A percentile compares a stretch with the other conserved stretches of the same genome.
phyloP scores from a whole-genome alignment of 2,888 invertebrate genomes.

The Mimas tiliae region DNA sequence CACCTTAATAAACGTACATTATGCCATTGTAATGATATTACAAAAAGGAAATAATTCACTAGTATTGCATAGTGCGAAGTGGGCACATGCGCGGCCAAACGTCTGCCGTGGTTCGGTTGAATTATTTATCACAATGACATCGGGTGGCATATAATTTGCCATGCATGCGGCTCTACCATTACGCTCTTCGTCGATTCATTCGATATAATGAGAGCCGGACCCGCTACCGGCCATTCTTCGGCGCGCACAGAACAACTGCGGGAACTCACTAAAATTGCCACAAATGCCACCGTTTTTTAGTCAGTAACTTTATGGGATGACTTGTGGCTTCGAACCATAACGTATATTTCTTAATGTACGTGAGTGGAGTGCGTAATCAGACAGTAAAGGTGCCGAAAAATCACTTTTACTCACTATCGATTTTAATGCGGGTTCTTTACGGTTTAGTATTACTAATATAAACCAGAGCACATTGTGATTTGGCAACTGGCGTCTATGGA shows the following conservation, averaged over 20 bases:
- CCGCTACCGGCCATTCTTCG: slow-evolving; percentile 64
- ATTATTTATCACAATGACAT: slow-evolving; percentile 80
- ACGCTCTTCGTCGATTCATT: slow-evolving; percentile 77
- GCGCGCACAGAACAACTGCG: slow-evolving; percentile 39
- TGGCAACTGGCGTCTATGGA: not conserved
- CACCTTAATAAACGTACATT: not conserved
- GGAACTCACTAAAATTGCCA: slow-evolving; percentile 45
- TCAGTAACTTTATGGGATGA: slow-evolving; percentile 39
- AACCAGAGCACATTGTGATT: not conserved
- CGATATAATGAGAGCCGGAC: slow-evolving; percentile 70
- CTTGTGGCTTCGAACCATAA: slow-evolving; percentile 36
- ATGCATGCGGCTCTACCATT: slow-evolving; percentile 67
- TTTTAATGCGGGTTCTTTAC: slow-evolving; percentile 2
- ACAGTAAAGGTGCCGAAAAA: slow-evolving; percentile 18
- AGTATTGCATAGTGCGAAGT: slow-evolving; percentile 23
- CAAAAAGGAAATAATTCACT: slow-evolving; percentile 1
- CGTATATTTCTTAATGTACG: slow-evolving; percentile 24
- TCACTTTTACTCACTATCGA: slow-evolving; percentile 21
- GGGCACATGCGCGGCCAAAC: slow-evolving; percentile 23
- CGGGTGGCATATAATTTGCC: slow-evolving; percentile 77
- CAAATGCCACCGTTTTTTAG: slow-evolving; percentile 41
- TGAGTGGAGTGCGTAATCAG: slow-evolving; percentile 8
- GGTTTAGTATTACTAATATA: not conserved
- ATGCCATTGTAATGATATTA: not conserved
- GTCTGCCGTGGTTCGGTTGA: slow-evolving; percentile 46